Base-by-base conservation (phyloP, 1,140 invertebrate genomes). In the Muscidifurax raptorellus region DNA sequence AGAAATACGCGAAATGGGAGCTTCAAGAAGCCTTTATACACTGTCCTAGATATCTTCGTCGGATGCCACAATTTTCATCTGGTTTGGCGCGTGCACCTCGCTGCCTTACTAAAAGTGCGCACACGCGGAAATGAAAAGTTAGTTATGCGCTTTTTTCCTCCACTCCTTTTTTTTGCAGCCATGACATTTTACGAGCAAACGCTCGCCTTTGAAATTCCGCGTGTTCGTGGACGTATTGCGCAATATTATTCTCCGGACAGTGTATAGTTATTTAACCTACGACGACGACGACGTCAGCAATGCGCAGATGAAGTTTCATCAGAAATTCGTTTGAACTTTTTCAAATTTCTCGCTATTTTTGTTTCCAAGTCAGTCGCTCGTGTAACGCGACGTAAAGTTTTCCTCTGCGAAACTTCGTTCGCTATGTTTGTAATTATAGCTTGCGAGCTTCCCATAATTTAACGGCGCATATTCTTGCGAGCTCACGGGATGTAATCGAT, bases 131-230 rank as follows among this genome's bases (percentile, higher is more conserved):
- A 67, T 80, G 27, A 67, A 67, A 78, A 69, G 71, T 69, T 71
- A 80, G 36, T 80, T 80, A 80, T 40, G 67, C 69, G 44, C 13
- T 47, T 59, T 22, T 18, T 59, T 59, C 3, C 22, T 59, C 1
- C 52, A 5, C 18, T 59, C 1, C 18, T 59, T 22, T n/a, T 59
- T 59, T 25, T 67, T 71, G 27, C 47, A 44, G 13, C 25, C 36
- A 36, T 80, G 40, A 80, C 36, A 71, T 69, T 80, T 69, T 80
- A 71, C 66, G 36, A 71, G 36, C 36, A 47, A 59, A 2, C 18
- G 22, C 47, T 47, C 6, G 36, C 27, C 32, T n/a, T 80, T 71
- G 3, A 80, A 80, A 80, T 80, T 69, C 18, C 36, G n/a, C 18
- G 32, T 2, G 36, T 1, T 13, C 30, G 9, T 32, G 27, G 2